These are phyloP conservation scores for Psococerastis gibbosa DNA, from an alignment of 2,888 invertebrate species.

Conservation along the genomic window DNA sequence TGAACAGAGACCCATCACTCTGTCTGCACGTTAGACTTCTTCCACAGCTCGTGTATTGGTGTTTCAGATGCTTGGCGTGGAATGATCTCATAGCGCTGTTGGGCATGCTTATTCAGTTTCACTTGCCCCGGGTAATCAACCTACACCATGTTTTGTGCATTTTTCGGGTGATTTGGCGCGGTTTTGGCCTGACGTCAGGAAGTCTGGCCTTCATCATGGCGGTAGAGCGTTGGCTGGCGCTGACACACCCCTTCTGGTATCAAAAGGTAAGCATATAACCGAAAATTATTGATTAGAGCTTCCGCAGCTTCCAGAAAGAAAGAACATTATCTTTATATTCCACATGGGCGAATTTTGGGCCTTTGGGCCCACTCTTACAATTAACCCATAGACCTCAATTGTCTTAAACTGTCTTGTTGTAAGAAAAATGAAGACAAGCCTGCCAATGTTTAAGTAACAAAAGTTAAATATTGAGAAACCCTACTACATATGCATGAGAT, in stretches of 20 bases:
- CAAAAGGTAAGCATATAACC: slow-evolving; percentile 49
- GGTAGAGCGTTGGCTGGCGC: slow-evolving; percentile 66
- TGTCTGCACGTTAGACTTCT: no score
- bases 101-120: slow-evolving; percentile 55
- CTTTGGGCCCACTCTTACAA: no score
- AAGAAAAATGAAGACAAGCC: background rate
- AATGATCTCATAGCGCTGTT: slow-evolving; percentile 63
- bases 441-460: no score
- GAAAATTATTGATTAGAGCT: no score
- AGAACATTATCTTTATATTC: no score
- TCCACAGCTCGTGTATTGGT: no score
- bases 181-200: slow-evolving; percentile 71
- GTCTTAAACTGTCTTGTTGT: background rate
- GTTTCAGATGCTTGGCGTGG: slow-evolving; percentile 41
- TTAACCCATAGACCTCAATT: no score
- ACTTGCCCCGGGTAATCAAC: slow-evolving; percentile 31
- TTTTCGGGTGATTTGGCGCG: slow-evolving; percentile 50
- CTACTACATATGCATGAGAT: no score
- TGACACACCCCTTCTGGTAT: slow-evolving; percentile 70
- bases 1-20: background rate
- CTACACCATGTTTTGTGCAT: slow-evolving; percentile 35
- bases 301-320: no score
- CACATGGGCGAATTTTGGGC: no score
- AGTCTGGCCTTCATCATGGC: slow-evolving; percentile 82
- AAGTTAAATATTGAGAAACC: no score